Evolutionary conservation across 1,140 invertebrate genomes (phyloP), one percentile per base, ranked within the genome.

Genomic region (Lysiphlebus fabarum): DNA sequence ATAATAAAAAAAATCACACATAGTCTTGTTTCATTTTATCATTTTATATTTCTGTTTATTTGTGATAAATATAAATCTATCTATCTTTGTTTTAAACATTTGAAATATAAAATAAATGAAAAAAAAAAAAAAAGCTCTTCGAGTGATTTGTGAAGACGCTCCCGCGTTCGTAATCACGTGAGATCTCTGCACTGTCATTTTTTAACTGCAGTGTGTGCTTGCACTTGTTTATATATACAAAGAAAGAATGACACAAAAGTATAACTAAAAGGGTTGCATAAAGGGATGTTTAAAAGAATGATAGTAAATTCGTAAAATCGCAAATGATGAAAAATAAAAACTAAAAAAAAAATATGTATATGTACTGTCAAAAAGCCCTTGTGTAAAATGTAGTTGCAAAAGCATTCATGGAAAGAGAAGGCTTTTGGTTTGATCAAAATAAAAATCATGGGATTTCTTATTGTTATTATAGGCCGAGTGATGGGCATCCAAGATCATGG

Each of bases 71-170:
- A 26, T 26, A 26, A 26, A 26, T 26, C 2, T 26, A 26, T 26
- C 17, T 26, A 4, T 26, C 17, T 26, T 26, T 26, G 17, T 26
- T 26, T 26, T 26, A 26, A 26, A 26, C 17, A 26, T 26, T 26
- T 26, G 17, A 26, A 26, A 26, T n/a, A n/a, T n/a, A 26, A 26
- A 26, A 26, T 26, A 26, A 26, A 26, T n/a, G n/a, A 26, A 26
- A 2, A 26, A 26, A 26, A 26, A 26, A 26, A 26, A 26, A 26
- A 26, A 2, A 26, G 4, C 17, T 63, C 55, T 53, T 54, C 67
- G 74, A 77, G 75, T 76, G 75, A 77, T 77, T 77, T 77, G 75
- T 77, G 75, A 78, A 78, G 75, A 78, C 74, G 71, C 75, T 78
- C 72, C 70, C 68, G 74, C 68, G 68, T 64, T 72, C 73, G 75